Conservation (phyloP, 2,797 vertebrate species). For the Galaxias olidus region DNA sequence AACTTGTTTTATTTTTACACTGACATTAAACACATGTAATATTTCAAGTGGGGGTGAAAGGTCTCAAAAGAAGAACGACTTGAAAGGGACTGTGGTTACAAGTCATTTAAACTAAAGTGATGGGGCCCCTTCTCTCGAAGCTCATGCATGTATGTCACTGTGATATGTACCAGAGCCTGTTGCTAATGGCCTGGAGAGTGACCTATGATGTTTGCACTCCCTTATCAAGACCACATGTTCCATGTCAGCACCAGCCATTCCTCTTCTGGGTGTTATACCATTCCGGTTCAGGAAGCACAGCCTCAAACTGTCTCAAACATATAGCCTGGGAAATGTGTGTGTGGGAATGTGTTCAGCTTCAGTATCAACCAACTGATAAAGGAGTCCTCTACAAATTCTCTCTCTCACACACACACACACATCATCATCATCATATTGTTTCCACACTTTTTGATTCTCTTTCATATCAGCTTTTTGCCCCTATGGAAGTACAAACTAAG, state of each 20-base stretch:
- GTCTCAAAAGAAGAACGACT: too few relatives aligned
- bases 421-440: neutral
- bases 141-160: neutral
- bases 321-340: neutral
- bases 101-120: too few relatives aligned
- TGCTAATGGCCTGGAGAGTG: neutral
- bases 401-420: neutral
- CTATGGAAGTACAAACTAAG: constrained; percentile 2
- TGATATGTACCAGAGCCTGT: constrained; percentile 1
- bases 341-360: neutral
- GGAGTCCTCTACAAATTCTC: neutral
- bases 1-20: too few relatives aligned
- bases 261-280: neutral
- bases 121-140: too few relatives aligned
- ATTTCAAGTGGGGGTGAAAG: too few relatives aligned
- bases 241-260: neutral
- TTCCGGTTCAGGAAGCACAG: neutral
- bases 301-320: neutral
- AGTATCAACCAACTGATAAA: neutral
- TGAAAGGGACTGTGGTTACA: too few relatives aligned
- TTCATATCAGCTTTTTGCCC: neutral
- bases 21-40: too few relatives aligned
- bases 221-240: neutral
- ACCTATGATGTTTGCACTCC: neutral
- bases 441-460: neutral